Base-by-base conservation (phyloP, 2,888 invertebrate genomes). In the Branchinecta sandiegonensis region DNA sequence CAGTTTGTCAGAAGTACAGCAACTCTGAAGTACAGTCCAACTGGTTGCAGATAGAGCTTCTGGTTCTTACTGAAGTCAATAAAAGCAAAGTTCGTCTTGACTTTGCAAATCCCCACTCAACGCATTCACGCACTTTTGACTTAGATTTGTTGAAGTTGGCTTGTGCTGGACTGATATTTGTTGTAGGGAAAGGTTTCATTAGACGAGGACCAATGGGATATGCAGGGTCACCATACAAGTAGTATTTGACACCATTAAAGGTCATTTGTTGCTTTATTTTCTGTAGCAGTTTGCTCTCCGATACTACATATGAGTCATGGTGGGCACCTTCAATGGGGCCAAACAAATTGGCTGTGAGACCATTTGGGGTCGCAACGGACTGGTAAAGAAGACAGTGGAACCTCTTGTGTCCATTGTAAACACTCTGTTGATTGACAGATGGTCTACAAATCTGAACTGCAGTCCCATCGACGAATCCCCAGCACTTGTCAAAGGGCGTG, bases 31-130 rank as follows among this genome's bases (percentile, higher is more conserved):
- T 70, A 70, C 50, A 70, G 71, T 9, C 70, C 72, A 37, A 72
- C 67, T 6, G 72, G 71, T 66, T 74, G 73, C 12, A 72, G 47
- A 37, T 67, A 71, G 10, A 69, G 23, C 48, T 68, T 71, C 64
- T 69, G 71, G 65, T 71, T 72, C 65, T 72, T 72, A 48, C 67
- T 69, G 56, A 69, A 73, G 48, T 73, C 71, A 3, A 66, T 8
- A 56, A 72, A 73, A 8, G 71, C 70, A 46, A 68, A 72, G 2
- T 14, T 23, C 12, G 63, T 8, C 11, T 69, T 23, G 10, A 71
- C 13, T 67, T 72, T 69, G 17, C 71, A 71, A 71, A 71, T 8
- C 37, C 37, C 71, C 70, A 71, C 56, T 72, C 71, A 5, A 72
- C 71, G n/a, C 46, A 12, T 12, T 68, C 23, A 6, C 71, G 46